These are phyloP conservation scores for Lutjanus erythropterus DNA, from an alignment of 2,113 vertebrate species.

Conservation along the genomic window DNA sequence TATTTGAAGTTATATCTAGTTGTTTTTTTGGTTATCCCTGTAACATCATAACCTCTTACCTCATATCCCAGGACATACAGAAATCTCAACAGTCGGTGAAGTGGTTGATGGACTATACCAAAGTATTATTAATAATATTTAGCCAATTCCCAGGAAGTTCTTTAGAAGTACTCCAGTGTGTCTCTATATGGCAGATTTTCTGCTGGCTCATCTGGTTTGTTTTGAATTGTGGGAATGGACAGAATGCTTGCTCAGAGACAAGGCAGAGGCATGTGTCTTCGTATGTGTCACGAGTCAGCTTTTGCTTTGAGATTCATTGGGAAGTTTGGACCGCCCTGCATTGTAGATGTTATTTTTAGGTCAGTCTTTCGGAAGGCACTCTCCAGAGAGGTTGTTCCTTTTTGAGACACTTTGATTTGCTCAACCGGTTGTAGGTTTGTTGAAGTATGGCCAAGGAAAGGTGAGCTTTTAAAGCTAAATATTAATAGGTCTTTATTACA, in stretches of 20 bases:
- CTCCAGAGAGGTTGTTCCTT: slow-evolving; percentile 65
- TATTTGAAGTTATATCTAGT: not conserved
- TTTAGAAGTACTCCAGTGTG: not conserved
- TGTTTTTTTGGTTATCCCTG: not conserved
- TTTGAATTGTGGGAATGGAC: slow-evolving; percentile 55
- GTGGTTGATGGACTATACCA: not conserved
- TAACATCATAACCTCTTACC: not conserved
- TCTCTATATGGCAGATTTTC: slow-evolving; percentile 21
- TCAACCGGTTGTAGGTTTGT: slow-evolving; percentile 18
- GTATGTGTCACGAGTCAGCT: slow-evolving; percentile 59
- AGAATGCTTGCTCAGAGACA: slow-evolving; percentile 49
- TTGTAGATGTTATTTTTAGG: slow-evolving; percentile 83
- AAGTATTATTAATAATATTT: not conserved
- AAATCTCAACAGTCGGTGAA: not conserved
- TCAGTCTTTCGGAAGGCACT: slow-evolving; percentile 70
- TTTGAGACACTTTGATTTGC: slow-evolving; percentile 47
- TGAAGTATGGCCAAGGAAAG: slow-evolving; percentile 55
- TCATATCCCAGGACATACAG: not conserved
- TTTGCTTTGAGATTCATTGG: slow-evolving; percentile 65
- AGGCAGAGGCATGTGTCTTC: slow-evolving; percentile 49
- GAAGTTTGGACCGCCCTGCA: slow-evolving; percentile 63
- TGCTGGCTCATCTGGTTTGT: slow-evolving; percentile 45
- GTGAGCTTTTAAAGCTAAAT: slow-evolving; percentile 47
- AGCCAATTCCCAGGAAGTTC: not conserved
- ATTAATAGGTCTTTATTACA: slow-evolving; percentile 16